Base-by-base conservation (phyloP, 2,113 vertebrate species). In the Equus przewalskii region DNA sequence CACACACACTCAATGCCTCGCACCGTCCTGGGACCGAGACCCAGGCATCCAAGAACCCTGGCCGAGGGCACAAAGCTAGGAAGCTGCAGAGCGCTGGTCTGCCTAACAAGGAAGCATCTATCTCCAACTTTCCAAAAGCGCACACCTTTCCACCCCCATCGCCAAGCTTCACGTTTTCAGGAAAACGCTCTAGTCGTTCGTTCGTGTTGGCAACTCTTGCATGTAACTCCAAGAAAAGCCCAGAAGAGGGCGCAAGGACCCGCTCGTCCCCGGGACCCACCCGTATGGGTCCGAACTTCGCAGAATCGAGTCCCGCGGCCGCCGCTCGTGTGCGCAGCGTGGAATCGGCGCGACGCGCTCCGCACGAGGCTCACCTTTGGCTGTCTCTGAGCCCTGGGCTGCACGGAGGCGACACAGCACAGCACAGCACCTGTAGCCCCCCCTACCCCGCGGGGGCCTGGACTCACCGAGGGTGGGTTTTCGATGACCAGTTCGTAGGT, bases 401-500 rank as follows among this genome's bases (percentile, higher is more conserved):
- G 84, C 62, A 22, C 18, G 1, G 64, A 26, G 60, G 16, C 1
- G 2, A 46, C 36, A 3, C 6, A 0, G 22, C 81, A 3, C 6
- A 0, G 22, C 81, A 1, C 12, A 0, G 85, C 76, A 3, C 62
- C n/a, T 58, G 64, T 12, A 30, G 26, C 44, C 19, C 19, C 28
- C 4, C 3, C 5, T n/a, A 2, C 28, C 60, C 69, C 7, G 0
- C 81, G n/a, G 36, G 1, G 18, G 64, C 19, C 46, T 9, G 6
- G 21, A 89, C 97, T 97, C 97, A 98, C 98, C 97, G 65, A 98
- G 24, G 98, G 69, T 10, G 79, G 75, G 65, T 87, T 98, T 21
- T 99, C 99, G 8, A 99, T 51, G 81, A 98, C 65, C 65, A 99
- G 98, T 93, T 99, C 81, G 1, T 99, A 99, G 86, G 98, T 56